A percentile compares a stretch with the other conserved stretches of the same genome.
These are phyloP conservation scores for Chaenodraco wilsoni DNA, from an alignment of 2,797 vertebrate genomes.

Conservation along the genomic window DNA sequence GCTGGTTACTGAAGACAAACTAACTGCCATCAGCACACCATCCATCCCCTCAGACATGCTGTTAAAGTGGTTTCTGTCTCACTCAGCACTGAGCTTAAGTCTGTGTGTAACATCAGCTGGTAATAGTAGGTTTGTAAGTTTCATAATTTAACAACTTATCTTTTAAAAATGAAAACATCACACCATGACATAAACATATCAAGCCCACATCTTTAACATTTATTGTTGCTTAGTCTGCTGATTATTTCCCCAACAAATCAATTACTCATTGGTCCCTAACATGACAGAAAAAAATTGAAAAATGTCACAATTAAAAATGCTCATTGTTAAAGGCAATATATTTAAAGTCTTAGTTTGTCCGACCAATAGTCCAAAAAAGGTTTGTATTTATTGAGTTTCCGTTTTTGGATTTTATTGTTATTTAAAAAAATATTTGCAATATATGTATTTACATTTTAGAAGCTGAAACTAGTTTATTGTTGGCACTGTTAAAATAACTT, in stretches of 20 bases:
- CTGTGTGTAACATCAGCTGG: background rate
- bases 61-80: slow-evolving; percentile 22
- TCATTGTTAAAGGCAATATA: background rate
- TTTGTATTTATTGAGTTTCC: background rate
- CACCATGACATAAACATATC: background rate
- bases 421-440: too few species aligned
- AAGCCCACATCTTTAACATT: background rate
- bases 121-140: background rate
- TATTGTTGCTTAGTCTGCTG: background rate
- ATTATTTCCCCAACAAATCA: background rate
- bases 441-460: too few species aligned
- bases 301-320: background rate
- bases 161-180: slow-evolving; percentile 10
- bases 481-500: background rate
- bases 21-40: background rate
- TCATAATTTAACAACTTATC: slow-evolving; percentile 8
- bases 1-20: slow-evolving; percentile 17
- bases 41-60: slow-evolving; percentile 25
- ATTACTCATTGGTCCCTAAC: background rate
- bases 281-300: background rate
- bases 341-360: background rate
- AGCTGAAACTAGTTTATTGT: background rate
- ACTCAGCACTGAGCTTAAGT: slow-evolving; percentile 29
- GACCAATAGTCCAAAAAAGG: background rate
- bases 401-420: too few species aligned